Percentiles rank a stretch among this genome's conserved stretches.
Evolutionary conservation across 2,113 vertebrate genomes (phyloP).

Genomic region (Orientallactaga bullata): DNA sequence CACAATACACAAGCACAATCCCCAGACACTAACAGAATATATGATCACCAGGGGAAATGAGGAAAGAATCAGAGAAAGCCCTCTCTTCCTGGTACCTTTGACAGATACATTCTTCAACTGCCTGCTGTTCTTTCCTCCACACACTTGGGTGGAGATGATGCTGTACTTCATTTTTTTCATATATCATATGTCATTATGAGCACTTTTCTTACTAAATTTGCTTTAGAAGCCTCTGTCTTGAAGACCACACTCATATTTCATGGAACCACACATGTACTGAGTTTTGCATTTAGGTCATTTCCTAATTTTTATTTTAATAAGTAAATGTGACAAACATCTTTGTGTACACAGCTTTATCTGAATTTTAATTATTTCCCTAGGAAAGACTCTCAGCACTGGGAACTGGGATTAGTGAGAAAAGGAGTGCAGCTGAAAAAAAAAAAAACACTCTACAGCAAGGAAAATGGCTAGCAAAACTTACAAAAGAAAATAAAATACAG

Average conservation of each 20-base stretch:
- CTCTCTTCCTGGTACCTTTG: background rate
- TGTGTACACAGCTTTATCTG: conserved; percentile 38
- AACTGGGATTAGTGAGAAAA: conserved; percentile 42
- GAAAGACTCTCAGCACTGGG: conserved; percentile 56
- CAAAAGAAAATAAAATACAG: conserved; percentile 58
- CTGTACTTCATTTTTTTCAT: background rate
- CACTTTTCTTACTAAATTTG: background rate
- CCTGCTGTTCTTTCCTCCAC: background rate
- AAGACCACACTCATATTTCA: background rate
- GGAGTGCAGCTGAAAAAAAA: background rate
- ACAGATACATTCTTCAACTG: accelerated
- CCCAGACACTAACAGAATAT: background rate
- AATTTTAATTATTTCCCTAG: conserved; percentile 58
- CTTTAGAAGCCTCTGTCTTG: background rate
- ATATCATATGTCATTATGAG: background rate
- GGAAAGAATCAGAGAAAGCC: background rate
- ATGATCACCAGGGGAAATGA: accelerated
- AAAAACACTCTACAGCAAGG: background rate
- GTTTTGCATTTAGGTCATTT: conserved; percentile 36
- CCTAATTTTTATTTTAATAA: conserved; percentile 54
- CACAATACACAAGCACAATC: background rate
- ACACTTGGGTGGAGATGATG: background rate
- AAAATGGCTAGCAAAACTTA: conserved; percentile 5
- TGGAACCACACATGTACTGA: background rate
- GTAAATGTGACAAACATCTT: conserved; percentile 68